Evolutionary conservation across 2,113 vertebrate genomes (phyloP), one percentile per base, ranked within the genome.

Genomic region (Xiphophorus maculatus): DNA sequence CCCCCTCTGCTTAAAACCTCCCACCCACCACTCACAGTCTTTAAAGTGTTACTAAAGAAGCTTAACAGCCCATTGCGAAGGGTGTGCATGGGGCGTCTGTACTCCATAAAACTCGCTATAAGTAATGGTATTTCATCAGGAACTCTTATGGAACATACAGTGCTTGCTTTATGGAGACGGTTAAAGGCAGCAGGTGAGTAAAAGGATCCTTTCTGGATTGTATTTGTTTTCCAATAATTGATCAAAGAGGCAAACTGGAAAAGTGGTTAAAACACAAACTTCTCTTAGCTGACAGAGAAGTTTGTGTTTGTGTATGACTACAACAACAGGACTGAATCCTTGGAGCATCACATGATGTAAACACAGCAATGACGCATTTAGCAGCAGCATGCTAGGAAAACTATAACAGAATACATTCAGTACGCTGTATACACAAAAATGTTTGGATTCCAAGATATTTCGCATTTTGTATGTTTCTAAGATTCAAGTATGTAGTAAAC

Each of bases 1-100:
- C 22, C 84, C 65, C 67, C 80, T 67, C 66, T 89, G 81, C 80
- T 74, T 71, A 71, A 63, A 71, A 74, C 75, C 74, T 71, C 76
- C 69, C 78, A 74, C 80, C 78, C 83, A 73, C 88, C 74, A 79
- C 82, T 66, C 79, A 81, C 72, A 76, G 66, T 77, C 77, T 77
- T 79, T 73, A 84, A 85, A 90, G 80, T 84, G 85, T 82, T 84
- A 87, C 87, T 81, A 87, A 85, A 90, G 85, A 81, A 82, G 86
- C 89, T 88, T 88, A 89, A 87, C 84, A 77, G 75, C 74, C 90
- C 84, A 80, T 90, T 89, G 79, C 74, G 61, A 81, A 83, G 69
- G 72, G 67, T 48, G 77, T 79, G 84, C 77, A 87, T 82, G 77
- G 84, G 87, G 80, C 72, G 77, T 81, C 85, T 89, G 83, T 84